Evolutionary conservation across 2,797 vertebrate genomes (phyloP).

Genomic region (Melopsittacus undulatus): DNA sequence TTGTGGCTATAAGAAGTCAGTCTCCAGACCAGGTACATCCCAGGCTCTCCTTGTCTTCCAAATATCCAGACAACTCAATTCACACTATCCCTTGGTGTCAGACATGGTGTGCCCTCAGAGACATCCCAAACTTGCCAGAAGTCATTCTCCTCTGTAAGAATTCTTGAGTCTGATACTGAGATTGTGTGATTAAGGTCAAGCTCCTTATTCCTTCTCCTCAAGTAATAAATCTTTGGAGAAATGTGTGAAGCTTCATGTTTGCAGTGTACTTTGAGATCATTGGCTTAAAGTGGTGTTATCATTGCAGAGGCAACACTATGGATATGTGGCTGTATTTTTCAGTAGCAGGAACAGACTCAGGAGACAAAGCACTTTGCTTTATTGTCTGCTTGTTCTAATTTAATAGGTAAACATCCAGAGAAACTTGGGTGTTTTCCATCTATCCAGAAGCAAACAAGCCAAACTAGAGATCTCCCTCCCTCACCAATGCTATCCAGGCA

Average conservation of each 20-base stretch:
- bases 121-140: neutral
- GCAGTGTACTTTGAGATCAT: neutral
- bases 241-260: neutral
- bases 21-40: fast-evolving
- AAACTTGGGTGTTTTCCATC: neutral
- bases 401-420: neutral
- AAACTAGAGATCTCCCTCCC: neutral
- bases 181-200: neutral
- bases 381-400: neutral
- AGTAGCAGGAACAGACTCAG: neutral
- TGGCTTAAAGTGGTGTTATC: neutral
- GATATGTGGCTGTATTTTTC: neutral
- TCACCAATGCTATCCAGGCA: neutral
- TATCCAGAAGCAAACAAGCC: neutral
- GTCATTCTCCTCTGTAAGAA: neutral
- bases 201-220: neutral
- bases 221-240: neutral
- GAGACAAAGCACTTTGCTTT: neutral
- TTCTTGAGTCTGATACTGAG: neutral
- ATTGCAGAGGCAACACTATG: neutral
- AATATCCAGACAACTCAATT: neutral
- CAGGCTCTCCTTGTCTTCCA: neutral
- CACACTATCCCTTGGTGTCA: neutral
- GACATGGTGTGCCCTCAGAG: fast-evolving
- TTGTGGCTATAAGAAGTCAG: neutral